Conservation (phyloP, 2,888 invertebrate species). For the Unio delphinus region DNA sequence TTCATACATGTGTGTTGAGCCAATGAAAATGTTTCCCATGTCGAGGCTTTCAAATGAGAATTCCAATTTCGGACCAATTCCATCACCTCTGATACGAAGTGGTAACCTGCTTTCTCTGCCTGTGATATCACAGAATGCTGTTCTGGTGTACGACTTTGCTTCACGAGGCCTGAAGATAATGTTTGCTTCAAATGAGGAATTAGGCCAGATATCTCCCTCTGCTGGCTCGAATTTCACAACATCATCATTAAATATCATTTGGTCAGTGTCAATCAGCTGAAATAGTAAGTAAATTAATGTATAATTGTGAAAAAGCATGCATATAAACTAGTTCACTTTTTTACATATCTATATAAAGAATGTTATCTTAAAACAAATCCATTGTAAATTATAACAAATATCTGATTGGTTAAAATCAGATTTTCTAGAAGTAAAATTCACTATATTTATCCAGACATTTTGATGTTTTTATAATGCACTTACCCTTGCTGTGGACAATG, state of each 20-base stretch:
- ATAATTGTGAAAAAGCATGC: too few relatives aligned
- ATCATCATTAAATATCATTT: conserved; percentile 68
- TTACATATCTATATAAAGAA: too few relatives aligned
- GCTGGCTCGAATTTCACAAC: conserved; percentile 69
- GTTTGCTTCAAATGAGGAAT: conserved; percentile 66
- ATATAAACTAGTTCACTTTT: too few relatives aligned
- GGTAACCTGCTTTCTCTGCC: conserved; percentile 70
- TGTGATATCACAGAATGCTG: conserved; percentile 71
- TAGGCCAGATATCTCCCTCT: conserved; percentile 72
- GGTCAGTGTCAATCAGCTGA: conserved; percentile 63
- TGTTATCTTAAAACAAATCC: too few relatives aligned
- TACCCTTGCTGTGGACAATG: too few relatives aligned
- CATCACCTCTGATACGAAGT: conserved; percentile 68
- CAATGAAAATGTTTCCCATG: conserved; percentile 71
- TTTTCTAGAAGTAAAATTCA: too few relatives aligned
- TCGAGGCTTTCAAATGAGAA: conserved; percentile 69
- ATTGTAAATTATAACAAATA: too few relatives aligned
- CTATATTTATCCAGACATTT: too few relatives aligned
- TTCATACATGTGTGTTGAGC: conserved; percentile 70
- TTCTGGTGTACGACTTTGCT: conserved; percentile 66
- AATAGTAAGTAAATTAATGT: conserved; percentile 13
- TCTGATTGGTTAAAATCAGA: too few relatives aligned
- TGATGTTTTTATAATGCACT: too few relatives aligned
- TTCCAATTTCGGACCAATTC: conserved; percentile 70
- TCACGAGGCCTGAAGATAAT: conserved; percentile 69